Conservation (phyloP, 1,140 invertebrate genomes). For the Colletes latitarsis region DNA sequence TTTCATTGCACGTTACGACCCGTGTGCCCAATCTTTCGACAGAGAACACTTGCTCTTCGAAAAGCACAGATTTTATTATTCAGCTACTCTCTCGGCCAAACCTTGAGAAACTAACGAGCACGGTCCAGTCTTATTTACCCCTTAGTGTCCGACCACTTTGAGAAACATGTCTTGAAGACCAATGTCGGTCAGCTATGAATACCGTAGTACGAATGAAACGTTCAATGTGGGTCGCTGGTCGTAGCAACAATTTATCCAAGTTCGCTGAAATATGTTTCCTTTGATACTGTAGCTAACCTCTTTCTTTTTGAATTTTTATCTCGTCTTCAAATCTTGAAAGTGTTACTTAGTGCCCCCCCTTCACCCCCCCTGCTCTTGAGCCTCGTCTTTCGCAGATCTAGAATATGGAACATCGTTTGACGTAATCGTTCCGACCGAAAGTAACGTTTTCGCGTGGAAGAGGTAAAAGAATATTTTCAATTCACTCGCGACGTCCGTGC, state of each 20-base stretch:
- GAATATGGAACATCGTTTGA: not conserved
- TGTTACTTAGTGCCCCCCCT: too few relatives aligned
- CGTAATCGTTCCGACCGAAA: too few relatives aligned
- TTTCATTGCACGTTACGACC: too few relatives aligned
- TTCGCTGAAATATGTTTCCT: not conserved
- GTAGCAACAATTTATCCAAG: constrained; percentile 13
- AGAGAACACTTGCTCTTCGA: not conserved
- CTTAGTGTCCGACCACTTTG: not conserved
- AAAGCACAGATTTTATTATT: constrained; percentile 26
- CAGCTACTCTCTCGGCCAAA: not conserved
- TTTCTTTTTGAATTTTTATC: not conserved
- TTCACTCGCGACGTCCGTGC: too few relatives aligned
- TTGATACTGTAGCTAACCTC: not conserved
- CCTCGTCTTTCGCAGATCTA: not conserved
- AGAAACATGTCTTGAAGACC: not conserved
- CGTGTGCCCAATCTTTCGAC: not conserved
- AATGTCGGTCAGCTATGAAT: constrained; percentile 31
- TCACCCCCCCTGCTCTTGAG: too few relatives aligned
- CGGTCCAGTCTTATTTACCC: constrained; percentile 3
- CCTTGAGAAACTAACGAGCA: constrained; percentile 38
- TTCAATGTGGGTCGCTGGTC: constrained; percentile 13
- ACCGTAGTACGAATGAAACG: not conserved
- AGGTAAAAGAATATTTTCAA: too few relatives aligned
- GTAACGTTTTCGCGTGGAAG: too few relatives aligned
- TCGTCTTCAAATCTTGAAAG: not conserved